phyloP scores from a whole-genome alignment of 1,140 invertebrate species.

The Drosophila asahinai region DNA sequence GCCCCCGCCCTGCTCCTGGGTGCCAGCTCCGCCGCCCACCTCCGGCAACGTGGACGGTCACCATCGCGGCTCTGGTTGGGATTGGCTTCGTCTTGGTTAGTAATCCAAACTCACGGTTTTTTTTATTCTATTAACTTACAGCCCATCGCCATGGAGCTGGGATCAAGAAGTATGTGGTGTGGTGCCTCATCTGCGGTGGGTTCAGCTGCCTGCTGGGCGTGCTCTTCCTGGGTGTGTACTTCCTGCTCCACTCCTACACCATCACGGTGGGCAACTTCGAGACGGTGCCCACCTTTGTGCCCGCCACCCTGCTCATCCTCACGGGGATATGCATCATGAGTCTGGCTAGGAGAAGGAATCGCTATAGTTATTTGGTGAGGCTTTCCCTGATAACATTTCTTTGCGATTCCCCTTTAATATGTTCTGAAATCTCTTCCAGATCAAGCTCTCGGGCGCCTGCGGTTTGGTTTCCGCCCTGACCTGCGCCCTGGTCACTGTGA shows the following conservation, averaged over 20 bases:
- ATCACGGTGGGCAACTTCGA: conserved; percentile 93
- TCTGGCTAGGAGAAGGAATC: conserved; percentile 92
- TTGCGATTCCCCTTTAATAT: no score
- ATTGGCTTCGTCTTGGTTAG: background rate
- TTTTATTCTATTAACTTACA: conserved; percentile 4
- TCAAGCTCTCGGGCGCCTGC: conserved; percentile 94
- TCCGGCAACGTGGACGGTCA: conserved; percentile 59
- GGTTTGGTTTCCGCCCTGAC: conserved; percentile 93
- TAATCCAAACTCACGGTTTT: background rate
- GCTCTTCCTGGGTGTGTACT: conserved; percentile 91
- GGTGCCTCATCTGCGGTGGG: conserved; percentile 91
- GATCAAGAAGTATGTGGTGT: conserved; percentile 90
- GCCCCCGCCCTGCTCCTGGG: conserved; percentile 85
- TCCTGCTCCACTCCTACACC: conserved; percentile 91
- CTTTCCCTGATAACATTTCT: no score
- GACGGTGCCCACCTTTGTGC: conserved; percentile 93
- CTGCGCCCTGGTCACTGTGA: conserved; percentile 95
- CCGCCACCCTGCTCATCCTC: conserved; percentile 92
- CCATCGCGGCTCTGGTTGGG: conserved; percentile 61
- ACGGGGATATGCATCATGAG: conserved; percentile 94
- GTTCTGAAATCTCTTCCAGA: conserved; percentile 85
- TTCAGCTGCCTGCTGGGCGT: conserved; percentile 90
- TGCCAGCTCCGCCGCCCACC: conserved; percentile 78
- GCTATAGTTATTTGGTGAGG: conserved; percentile 95
- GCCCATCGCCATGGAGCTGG: conserved; percentile 83